phyloP scores from a whole-genome alignment of 2,888 invertebrate genomes.

The Nematopogon swammerdamellus region DNA sequence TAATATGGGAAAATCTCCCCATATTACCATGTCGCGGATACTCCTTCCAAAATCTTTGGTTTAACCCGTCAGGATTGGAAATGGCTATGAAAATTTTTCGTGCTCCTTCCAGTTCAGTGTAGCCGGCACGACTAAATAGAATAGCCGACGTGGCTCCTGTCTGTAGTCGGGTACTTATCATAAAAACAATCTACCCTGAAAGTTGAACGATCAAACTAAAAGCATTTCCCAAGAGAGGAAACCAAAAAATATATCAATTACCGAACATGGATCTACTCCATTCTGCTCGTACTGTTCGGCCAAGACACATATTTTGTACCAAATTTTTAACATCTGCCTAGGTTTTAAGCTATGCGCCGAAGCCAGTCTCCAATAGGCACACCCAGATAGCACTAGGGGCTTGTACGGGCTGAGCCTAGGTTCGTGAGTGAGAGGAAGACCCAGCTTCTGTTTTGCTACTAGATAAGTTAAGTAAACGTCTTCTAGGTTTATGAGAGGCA shows the following conservation, averaged over 20 bases:
- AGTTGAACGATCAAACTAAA: constrained; percentile 21
- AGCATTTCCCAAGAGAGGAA: constrained; percentile 16
- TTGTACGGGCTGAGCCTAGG: constrained; percentile 43
- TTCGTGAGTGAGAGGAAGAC: constrained; percentile 53
- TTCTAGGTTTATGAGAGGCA: constrained; percentile 64
- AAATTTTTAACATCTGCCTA: constrained; percentile 19
- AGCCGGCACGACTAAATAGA: too few species aligned
- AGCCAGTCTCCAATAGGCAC: constrained; percentile 26
- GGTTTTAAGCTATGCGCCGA: constrained; percentile 25
- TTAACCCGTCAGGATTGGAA: too few species aligned
- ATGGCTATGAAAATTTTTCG: too few species aligned
- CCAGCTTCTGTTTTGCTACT: constrained; percentile 52
- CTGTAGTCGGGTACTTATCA: too few species aligned
- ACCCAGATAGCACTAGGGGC: constrained; percentile 20
- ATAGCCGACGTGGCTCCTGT: too few species aligned
- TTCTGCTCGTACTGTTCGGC: constrained; percentile 9
- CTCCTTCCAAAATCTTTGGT: too few species aligned
- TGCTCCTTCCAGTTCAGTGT: too few species aligned
- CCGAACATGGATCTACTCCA: constrained; percentile 16
- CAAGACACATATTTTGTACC: constrained; percentile 19
- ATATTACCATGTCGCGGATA: too few species aligned
- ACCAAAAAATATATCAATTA: constrained; percentile 15
- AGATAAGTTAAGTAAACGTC: constrained; percentile 72
- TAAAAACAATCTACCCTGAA: too few species aligned
- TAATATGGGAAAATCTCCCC: too few species aligned